Evolutionary conservation across 2,113 vertebrate species (phyloP).

Genomic region (Triplophysa siluroides): DNA sequence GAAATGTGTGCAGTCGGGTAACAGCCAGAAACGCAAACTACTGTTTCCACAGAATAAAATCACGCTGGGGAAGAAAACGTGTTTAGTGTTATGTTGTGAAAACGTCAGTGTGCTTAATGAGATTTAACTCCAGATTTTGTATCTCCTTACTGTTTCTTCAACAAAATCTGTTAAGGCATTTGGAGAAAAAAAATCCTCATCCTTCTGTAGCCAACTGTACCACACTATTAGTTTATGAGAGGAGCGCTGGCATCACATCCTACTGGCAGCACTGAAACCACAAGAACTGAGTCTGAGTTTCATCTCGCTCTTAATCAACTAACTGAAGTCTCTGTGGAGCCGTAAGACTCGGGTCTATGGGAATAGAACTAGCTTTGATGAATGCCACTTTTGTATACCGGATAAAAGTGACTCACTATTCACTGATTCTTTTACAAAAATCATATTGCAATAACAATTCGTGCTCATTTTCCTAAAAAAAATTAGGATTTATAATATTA

Average conservation of each 20-base stretch:
- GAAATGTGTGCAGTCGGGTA: not conserved
- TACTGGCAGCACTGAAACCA: constrained; percentile 24
- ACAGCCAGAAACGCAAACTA: not conserved
- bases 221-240: constrained; percentile 18
- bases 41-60: not conserved
- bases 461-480: too few species aligned
- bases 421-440: too few species aligned
- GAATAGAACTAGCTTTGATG: not conserved
- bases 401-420: not conserved
- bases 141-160: not conserved
- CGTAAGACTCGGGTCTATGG: not conserved
- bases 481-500: too few species aligned
- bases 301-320: not conserved
- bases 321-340: constrained; percentile 13
- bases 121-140: not conserved
- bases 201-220: constrained; percentile 3
- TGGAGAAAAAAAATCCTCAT: not conserved
- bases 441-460: too few species aligned
- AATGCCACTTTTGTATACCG: not conserved
- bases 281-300: not conserved
- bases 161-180: constrained; percentile 23
- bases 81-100: not conserved
- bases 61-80: too few species aligned
- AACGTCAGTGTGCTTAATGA: not conserved
- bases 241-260: not conserved